Base-by-base conservation (phyloP, 1,140 invertebrate genomes). In the Chlorops oryzae region DNA sequence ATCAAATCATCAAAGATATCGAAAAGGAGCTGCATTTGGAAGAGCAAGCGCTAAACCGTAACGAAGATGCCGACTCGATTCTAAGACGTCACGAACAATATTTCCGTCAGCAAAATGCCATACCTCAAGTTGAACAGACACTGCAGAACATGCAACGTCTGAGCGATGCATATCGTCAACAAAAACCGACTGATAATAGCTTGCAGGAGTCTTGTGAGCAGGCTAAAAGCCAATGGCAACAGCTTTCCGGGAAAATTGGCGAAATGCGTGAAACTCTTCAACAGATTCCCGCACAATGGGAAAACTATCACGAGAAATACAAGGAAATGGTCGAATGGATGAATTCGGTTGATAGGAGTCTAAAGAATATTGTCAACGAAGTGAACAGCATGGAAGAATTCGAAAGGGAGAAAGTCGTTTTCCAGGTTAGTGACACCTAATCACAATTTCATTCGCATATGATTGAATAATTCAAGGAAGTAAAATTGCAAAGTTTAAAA, bases 201-300 rank as follows among this genome's bases (percentile, higher is more conserved):
- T 65, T 92, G 17, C 74, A 78, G 12, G 81, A 87, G 28, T 78
- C 82, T 12, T 77, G 84, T 15, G 74, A 81, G 10, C 81, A 80
- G 49, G 85, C 87, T 40, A 78, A 85, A 62, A 75, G 81, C 24
- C 76, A 85, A 48, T 95, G 88, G 88, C 78, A 86, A 42, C 77
- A 79, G 37, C 76, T 88, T 1, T 80, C 81, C 18, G 75, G 80
- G 9, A 81, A 82, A 62, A 77, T 92, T 15, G 85, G 89, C 56
- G 75, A 79, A 50, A 78, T 93, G 49, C 78, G 82, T 38, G 76
- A 84, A 49, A 86, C 91, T 51, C 70, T 96, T 25, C 85, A 90
- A 58, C 84, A 91, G 69, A 86, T 95, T 53, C 91, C 91, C 4
- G 86, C 90, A 46, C 86, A 92, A 65, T 95, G 92, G 92, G 83